These are phyloP conservation scores for Chymomyza caudatula DNA, from an alignment of 2,888 invertebrate species.

Conservation along the genomic window DNA sequence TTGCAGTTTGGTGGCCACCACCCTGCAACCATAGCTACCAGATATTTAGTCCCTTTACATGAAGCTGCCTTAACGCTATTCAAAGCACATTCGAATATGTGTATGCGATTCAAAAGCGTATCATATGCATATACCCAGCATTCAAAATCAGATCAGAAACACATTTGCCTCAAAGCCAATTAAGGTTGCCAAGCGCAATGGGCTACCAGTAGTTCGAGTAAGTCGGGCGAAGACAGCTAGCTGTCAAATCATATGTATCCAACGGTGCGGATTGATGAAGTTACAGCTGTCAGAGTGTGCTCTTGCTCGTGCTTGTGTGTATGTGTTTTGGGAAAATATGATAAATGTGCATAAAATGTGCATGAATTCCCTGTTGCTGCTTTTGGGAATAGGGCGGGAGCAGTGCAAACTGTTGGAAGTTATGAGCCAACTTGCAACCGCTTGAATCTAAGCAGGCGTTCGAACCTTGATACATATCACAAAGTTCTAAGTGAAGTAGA, in stretches of 20 bases:
- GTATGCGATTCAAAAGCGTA: not conserved
- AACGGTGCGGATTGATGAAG: not conserved
- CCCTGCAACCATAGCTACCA: not conserved
- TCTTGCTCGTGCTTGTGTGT: no score
- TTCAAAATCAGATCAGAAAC: constrained; percentile 46
- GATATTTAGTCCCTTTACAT: not conserved
- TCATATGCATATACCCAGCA: not conserved
- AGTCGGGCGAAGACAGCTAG: constrained; percentile 8
- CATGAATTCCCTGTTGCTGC: no score
- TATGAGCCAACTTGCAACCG: no score
- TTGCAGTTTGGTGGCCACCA: not conserved
- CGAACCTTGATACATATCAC: no score
- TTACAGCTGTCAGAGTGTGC: not conserved
- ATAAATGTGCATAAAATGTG: not conserved
- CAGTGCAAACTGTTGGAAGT: no score
- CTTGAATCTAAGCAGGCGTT: no score
- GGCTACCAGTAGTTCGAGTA: not conserved
- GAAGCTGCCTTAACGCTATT: not conserved
- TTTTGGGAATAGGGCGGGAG: no score
- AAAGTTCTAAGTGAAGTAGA: no score
- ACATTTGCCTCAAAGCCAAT: constrained; percentile 61
- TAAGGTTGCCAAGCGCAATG: constrained; percentile 26
- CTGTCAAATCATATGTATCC: constrained; percentile 23
- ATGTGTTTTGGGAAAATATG: not conserved
- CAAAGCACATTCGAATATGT: not conserved